Evolutionary conservation across 2,888 invertebrate genomes (phyloP).

Genomic region (Ochropleura leucogaster): DNA sequence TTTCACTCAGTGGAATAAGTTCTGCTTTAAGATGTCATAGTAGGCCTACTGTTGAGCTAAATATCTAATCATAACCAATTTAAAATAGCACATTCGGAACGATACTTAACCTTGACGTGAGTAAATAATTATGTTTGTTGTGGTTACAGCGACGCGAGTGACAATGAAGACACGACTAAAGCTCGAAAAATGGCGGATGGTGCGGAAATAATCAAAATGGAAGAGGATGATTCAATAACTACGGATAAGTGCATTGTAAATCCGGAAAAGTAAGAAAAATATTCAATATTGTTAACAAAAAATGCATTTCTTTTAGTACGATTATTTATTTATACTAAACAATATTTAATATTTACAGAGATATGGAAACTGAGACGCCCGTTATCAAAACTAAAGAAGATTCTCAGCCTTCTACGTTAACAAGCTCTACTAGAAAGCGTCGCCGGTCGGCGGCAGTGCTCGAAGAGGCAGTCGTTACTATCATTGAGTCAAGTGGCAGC

Average conservation of each 20-base stretch:
- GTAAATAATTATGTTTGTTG: not conserved
- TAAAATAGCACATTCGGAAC: not conserved
- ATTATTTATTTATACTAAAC: not conserved
- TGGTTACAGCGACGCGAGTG: constrained; percentile 78
- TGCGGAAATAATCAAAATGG: constrained; percentile 71
- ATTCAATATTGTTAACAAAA: not conserved
- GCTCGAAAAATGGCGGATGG: constrained; percentile 77
- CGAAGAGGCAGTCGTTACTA: constrained; percentile 79
- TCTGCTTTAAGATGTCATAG: no score
- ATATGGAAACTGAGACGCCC: constrained; percentile 69
- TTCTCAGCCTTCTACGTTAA: constrained; percentile 18
- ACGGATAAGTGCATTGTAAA: constrained; percentile 43
- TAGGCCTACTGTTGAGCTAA: no score
- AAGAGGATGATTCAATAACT: constrained; percentile 63
- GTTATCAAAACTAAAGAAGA: constrained; percentile 46
- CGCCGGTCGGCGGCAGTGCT: constrained; percentile 76
- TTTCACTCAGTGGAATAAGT: no score
- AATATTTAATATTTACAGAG: constrained; percentile 66
- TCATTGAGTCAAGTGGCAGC: constrained; percentile 71
- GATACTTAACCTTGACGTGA: not conserved
- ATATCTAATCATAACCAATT: not conserved
- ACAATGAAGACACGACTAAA: constrained; percentile 74
- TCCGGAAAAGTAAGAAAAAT: constrained; percentile 4
- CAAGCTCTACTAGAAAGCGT: constrained; percentile 77
- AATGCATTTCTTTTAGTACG: no score